Percentiles rank a stretch among this genome's conserved stretches.
These are phyloP conservation scores for Neodiprion fabricii DNA, from an alignment of 1,140 invertebrate genomes.

Conservation along the genomic window DNA sequence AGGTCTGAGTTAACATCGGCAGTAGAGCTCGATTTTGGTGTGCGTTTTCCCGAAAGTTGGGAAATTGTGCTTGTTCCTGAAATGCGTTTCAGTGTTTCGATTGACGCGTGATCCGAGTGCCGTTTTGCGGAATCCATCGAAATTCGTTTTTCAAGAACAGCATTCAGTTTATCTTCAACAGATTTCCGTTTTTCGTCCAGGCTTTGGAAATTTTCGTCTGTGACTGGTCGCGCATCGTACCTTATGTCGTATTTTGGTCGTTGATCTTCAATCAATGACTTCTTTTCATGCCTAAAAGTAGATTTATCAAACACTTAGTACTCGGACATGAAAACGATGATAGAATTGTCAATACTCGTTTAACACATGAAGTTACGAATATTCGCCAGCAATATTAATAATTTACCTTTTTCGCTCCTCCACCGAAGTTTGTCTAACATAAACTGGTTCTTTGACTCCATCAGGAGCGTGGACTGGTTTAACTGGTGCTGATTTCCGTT, in stretches of 20 bases:
- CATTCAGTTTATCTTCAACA: constrained; percentile 57
- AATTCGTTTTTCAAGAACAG: constrained; percentile 55
- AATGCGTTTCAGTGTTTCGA: constrained; percentile 31
- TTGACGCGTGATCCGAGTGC: constrained; percentile 27
- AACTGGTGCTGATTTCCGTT: constrained; percentile 54
- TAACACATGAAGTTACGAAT: constrained; percentile 13
- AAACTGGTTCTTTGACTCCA: constrained; percentile 41
- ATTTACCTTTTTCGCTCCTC: constrained; percentile 46
- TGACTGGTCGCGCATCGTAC: constrained; percentile 22
- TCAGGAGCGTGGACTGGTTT: constrained; percentile 46
- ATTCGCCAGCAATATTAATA: constrained; percentile 14
- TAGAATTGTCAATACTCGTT: not conserved
- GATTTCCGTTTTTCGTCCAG: constrained; percentile 55
- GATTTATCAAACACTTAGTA: constrained; percentile 25
- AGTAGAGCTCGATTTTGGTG: constrained; percentile 49
- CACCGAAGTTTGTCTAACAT: constrained; percentile 47
- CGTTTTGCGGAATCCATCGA: constrained; percentile 44
- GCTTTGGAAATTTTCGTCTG: constrained; percentile 39
- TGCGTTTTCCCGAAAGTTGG: constrained; percentile 31
- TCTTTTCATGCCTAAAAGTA: not conserved
- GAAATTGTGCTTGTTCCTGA: constrained; percentile 18
- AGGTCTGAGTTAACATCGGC: constrained; percentile 49
- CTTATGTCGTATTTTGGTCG: constrained; percentile 25
- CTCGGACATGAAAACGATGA: constrained; percentile 32
- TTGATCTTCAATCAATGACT: constrained; percentile 22